Evolutionary conservation across 2,113 vertebrate species (phyloP), one percentile per base, ranked within the genome.

Genomic region (Hippolais icterina): DNA sequence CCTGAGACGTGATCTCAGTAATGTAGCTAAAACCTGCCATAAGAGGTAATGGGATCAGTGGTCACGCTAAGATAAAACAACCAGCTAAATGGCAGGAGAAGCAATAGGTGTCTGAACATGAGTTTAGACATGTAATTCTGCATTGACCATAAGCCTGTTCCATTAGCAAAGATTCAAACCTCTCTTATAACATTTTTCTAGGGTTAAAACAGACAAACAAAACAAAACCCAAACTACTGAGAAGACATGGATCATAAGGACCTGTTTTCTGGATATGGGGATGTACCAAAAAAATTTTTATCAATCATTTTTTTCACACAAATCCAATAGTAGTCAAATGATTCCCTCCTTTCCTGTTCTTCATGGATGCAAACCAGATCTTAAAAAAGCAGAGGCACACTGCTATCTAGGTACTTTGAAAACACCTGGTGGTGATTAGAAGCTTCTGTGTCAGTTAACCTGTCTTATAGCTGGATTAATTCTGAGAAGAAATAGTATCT

Each of bases 371-470:
- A 96, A 95, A 87, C 4, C 72, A 96, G 65, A 86, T 87, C 84
- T 86, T 3, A 1, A 60, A 80, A 96, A 95, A 92, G 54, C 17
- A 52, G 63, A 81, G 14, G 3, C 8, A 29, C 28, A 39, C 52
- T 81, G 84, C 68, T 94, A 71, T 83, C 78, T 97, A 95, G 79
- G 81, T 61, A 65, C 53, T 23, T 29, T 78, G 92, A 96, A 97
- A 96, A 96, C 90, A 97, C 94, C 93, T 97, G 94, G 19, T 47
- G 63, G n/a, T 93, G 89, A 97, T 95, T 83, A 92, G 84, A 87
- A 53, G 66, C 44, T 31, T 90, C 61, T 66, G 41, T 33, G 14
- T 57, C 61, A 61, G 23, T 66, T 80, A 86, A 89, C 68, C 27
- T 54, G 39, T 9, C 13, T 95, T 83, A 71, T 9, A 41, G 64